These are phyloP conservation scores for Epirrhoe tristata DNA, from an alignment of 2,888 invertebrate species.

Conservation along the genomic window DNA sequence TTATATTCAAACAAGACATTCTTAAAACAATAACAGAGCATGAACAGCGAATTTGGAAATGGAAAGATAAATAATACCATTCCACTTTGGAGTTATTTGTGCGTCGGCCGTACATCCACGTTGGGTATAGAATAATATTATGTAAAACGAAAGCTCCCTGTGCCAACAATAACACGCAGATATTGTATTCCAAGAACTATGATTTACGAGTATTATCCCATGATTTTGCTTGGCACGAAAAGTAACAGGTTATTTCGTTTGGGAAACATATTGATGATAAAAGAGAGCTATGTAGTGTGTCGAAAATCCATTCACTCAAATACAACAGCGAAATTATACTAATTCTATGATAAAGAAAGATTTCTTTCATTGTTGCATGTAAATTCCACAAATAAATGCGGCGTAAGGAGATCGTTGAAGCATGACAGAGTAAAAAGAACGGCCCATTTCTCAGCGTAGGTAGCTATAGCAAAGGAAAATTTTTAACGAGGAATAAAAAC, in stretches of 20 bases:
- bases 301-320: conserved; percentile 5
- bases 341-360: conserved; percentile 11
- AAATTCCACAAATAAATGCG: conserved; percentile 17
- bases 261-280: conserved; percentile 16
- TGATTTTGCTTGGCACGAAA: conserved; percentile 31
- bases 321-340: conserved; percentile 7
- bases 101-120: conserved; percentile 44
- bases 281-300: not conserved
- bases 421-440: conserved; percentile 30
- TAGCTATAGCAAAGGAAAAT: conserved; percentile 34
- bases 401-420: conserved; percentile 11
- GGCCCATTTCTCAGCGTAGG: conserved; percentile 21
- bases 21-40: conserved; percentile 55
- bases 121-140: conserved; percentile 50
- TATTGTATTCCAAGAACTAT: conserved; percentile 42
- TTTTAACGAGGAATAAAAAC: conserved; percentile 63
- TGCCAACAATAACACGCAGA: conserved; percentile 49
- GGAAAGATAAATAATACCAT: conserved; percentile 61
- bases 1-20: conserved; percentile 25
- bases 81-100: conserved; percentile 52
- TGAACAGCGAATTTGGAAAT: conserved; percentile 50
- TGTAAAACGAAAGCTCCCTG: conserved; percentile 49
- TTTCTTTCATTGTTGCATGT: conserved; percentile 7
- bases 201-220: conserved; percentile 41
- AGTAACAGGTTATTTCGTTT: conserved; percentile 29